These are phyloP conservation scores for Noctua comes DNA, from an alignment of 2,888 invertebrate species.

Conservation along the genomic window DNA sequence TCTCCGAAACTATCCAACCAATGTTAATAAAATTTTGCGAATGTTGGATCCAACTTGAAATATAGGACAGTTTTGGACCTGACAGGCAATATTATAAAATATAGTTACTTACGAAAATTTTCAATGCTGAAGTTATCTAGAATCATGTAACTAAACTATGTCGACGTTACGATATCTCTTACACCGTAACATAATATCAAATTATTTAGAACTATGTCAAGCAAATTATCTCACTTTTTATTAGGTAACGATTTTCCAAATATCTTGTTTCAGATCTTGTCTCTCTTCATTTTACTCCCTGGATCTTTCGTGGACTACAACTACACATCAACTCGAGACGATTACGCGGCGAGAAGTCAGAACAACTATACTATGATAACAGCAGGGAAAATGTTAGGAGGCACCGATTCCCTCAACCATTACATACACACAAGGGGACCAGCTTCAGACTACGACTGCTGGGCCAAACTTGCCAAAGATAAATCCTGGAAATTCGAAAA, in stretches of 20 bases:
- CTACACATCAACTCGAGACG: slow-evolving; percentile 33
- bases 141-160: no score
- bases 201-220: no score
- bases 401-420: slow-evolving; percentile 47
- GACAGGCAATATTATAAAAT: not conserved
- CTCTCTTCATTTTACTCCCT: slow-evolving; percentile 8
- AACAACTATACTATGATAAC: slow-evolving; percentile 36
- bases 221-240: no score
- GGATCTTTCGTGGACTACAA: slow-evolving; percentile 28
- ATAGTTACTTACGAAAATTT: no score
- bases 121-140: no score
- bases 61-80: not conserved
- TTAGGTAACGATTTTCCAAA: no score
- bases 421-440: slow-evolving; percentile 23
- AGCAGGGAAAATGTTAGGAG: slow-evolving; percentile 53
- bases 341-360: slow-evolving; percentile 35
- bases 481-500: slow-evolving; percentile 45
- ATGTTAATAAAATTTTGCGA: not conserved
- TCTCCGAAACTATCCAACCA: no score
- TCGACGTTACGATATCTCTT: no score
- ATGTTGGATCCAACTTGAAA: not conserved
- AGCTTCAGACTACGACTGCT: slow-evolving; percentile 24
- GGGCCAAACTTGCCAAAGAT: slow-evolving; percentile 37
- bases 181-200: no score
- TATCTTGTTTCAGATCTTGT: slow-evolving; percentile 20